Evolutionary conservation across 2,113 vertebrate species (phyloP).

Genomic region (Scomber scombrus): DNA sequence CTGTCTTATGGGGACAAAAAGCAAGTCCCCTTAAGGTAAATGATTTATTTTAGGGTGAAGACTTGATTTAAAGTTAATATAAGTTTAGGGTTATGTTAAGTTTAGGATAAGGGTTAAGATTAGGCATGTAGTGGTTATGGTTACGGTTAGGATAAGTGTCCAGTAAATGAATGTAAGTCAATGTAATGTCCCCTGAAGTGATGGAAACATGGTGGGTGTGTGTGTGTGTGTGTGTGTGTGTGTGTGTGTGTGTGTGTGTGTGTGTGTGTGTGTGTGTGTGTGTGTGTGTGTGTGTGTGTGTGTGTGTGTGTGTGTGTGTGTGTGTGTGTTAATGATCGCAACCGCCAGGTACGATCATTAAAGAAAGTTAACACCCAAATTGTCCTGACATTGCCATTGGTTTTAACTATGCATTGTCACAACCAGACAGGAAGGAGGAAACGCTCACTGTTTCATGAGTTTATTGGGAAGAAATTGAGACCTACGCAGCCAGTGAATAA

Average conservation of each 20-base stretch:
- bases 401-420: background rate
- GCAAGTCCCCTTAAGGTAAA: too few relatives aligned
- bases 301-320: background rate
- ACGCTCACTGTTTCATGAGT: background rate
- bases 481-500: too few relatives aligned
- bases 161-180: too few relatives aligned
- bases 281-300: slow-evolving; percentile 23
- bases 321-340: background rate
- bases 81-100: too few relatives aligned
- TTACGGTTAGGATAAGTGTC: too few relatives aligned
- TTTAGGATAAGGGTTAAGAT: too few relatives aligned
- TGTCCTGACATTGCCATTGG: background rate
- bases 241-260: slow-evolving; percentile 23
- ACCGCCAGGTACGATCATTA: background rate
- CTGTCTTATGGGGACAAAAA: too few relatives aligned
- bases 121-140: too few relatives aligned
- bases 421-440: background rate
- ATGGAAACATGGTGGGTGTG: too few relatives aligned
- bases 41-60: too few relatives aligned
- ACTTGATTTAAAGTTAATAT: too few relatives aligned
- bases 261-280: background rate
- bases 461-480: background rate
- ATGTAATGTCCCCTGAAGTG: too few relatives aligned
- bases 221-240: background rate
- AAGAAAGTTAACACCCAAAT: background rate